Conservation (phyloP, 2,888 invertebrate genomes). For the Hirtodrosophila cameraria region DNA sequence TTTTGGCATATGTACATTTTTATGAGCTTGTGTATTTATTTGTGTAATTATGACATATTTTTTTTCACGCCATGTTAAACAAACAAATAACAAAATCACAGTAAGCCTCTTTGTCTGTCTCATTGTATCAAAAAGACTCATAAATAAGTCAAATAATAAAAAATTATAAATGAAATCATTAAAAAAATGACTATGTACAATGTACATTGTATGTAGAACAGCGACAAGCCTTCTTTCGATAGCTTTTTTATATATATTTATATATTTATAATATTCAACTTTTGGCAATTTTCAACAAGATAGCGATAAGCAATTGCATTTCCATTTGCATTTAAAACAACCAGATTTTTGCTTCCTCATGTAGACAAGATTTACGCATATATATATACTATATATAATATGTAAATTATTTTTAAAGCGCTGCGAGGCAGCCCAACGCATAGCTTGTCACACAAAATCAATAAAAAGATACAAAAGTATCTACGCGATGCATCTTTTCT, state of each 20-base stretch:
- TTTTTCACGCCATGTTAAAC: slow-evolving; percentile 66
- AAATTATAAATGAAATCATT: slow-evolving; percentile 23
- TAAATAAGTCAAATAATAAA: slow-evolving; percentile 47
- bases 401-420: slow-evolving; percentile 27
- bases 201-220: slow-evolving; percentile 21
- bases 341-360: slow-evolving; percentile 44
- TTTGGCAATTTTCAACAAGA: slow-evolving; percentile 20
- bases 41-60: slow-evolving; percentile 71
- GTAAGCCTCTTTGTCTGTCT: slow-evolving; percentile 61
- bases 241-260: slow-evolving; percentile 7
- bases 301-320: slow-evolving; percentile 19
- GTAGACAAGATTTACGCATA: slow-evolving; percentile 2
- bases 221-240: slow-evolving; percentile 60
- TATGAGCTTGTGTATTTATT: slow-evolving; percentile 58
- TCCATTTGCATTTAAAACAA: slow-evolving; percentile 3
- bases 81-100: slow-evolving; percentile 58
- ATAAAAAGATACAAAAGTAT: slow-evolving; percentile 59
- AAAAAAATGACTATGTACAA: slow-evolving; percentile 23
- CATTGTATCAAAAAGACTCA: slow-evolving; percentile 29
- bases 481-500: slow-evolving; percentile 41
- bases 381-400: slow-evolving; percentile 1
- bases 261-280: slow-evolving; percentile 2
- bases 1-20: slow-evolving; percentile 19
- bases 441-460: slow-evolving; percentile 43
- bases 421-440: slow-evolving; percentile 17